Conservation (phyloP, 2,888 invertebrate genomes). For the Drosophila borealis region DNA sequence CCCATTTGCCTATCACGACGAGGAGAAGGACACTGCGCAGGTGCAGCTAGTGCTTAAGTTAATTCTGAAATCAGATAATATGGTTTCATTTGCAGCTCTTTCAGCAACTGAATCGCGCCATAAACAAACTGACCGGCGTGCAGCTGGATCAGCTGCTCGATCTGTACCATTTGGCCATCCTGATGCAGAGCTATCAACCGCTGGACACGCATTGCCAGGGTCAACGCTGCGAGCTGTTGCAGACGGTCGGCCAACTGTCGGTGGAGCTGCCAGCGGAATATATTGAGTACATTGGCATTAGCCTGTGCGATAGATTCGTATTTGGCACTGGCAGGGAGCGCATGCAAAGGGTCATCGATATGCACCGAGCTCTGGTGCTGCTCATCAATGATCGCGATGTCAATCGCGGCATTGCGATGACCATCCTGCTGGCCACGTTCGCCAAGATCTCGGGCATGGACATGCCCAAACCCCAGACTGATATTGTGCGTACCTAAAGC, state of each 20-base stretch:
- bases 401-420: constrained; percentile 34
- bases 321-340: constrained; percentile 32
- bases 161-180: constrained; percentile 44
- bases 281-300: constrained; percentile 33
- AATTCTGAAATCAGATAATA: background rate
- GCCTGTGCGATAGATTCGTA: constrained; percentile 27
- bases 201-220: constrained; percentile 3
- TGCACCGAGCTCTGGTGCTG: constrained; percentile 34
- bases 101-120: background rate
- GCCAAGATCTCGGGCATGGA: constrained; percentile 18
- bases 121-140: background rate
- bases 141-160: constrained; percentile 39
- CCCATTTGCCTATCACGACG: background rate
- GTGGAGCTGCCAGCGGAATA: constrained; percentile 4
- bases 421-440: constrained; percentile 44
- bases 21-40: background rate
- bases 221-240: constrained; percentile 37
- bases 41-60: background rate
- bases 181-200: constrained; percentile 48
- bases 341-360: constrained; percentile 24
- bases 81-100: constrained; percentile 15
- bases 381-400: constrained; percentile 21
- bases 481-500: constrained; percentile 19
- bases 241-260: constrained; percentile 19
- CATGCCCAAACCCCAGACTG: background rate